Conservation (phyloP, 92 coral and sea anemone species). For the Parazoanthus swiftii region DNA sequence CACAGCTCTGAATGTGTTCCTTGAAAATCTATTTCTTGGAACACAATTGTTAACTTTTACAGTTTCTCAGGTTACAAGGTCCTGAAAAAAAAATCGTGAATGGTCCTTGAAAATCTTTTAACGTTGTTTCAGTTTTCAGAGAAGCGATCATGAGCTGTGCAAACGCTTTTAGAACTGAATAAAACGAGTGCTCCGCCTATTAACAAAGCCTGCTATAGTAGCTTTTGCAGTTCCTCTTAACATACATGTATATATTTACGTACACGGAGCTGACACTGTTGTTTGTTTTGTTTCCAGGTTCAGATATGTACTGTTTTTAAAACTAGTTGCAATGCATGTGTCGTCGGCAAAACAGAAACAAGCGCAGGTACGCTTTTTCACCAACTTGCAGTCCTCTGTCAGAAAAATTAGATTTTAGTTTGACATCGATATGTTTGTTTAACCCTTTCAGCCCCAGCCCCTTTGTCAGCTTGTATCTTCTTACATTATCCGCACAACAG, state of each 20-base stretch:
- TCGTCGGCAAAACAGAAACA: conserved; percentile 68
- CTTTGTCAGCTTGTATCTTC: too few species aligned
- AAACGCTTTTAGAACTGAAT: not conserved
- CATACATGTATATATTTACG: not conserved
- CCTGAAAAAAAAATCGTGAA: not conserved
- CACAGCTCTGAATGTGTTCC: too few species aligned
- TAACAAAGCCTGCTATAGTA: not conserved
- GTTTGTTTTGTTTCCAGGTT: conserved; percentile 50
- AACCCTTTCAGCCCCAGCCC: too few species aligned
- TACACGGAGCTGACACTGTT: not conserved
- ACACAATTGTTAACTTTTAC: not conserved
- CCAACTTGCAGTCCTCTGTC: not conserved
- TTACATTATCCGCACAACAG: too few species aligned
- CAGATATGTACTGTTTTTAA: conserved; percentile 87
- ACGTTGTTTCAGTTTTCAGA: not conserved
- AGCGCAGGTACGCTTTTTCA: conserved; percentile 58
- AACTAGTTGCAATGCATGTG: conserved; percentile 91
- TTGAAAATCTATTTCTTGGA: not conserved
- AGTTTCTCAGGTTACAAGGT: not conserved
- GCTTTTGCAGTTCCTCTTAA: not conserved
- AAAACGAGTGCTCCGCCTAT: not conserved
- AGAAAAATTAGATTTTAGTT: too few species aligned
- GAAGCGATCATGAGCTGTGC: not conserved
- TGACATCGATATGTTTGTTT: too few species aligned
- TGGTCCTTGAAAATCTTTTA: not conserved